Percentiles rank a stretch among this genome's conserved stretches.
These are phyloP conservation scores for Mallotus villosus DNA, from an alignment of 2,797 vertebrate genomes.

Conservation along the genomic window DNA sequence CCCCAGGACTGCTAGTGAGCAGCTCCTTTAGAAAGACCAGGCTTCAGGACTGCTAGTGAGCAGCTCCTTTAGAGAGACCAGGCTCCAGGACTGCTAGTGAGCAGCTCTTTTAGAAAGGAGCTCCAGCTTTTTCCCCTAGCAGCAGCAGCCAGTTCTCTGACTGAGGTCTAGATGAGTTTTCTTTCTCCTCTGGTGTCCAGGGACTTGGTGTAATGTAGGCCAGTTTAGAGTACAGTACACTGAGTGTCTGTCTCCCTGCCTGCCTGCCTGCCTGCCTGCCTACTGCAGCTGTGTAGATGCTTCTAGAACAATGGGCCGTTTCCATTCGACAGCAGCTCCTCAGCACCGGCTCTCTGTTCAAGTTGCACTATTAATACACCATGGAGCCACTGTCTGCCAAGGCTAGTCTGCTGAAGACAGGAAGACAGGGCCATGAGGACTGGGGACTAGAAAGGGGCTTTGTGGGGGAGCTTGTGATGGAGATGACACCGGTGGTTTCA, in stretches of 20 bases:
- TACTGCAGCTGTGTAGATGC: constrained; percentile 60
- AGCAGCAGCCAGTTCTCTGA: constrained; percentile 37
- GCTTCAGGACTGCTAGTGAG: too few species aligned
- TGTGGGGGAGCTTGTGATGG: constrained; percentile 57
- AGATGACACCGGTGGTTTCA: constrained; percentile 56
- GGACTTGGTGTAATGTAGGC: constrained; percentile 65
- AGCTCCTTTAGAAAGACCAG: too few species aligned
- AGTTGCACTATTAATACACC: constrained; percentile 55
- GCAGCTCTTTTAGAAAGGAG: constrained; percentile 28
- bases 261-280: constrained; percentile 11
- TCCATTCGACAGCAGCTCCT: constrained; percentile 63
- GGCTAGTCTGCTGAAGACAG: constrained; percentile 27
- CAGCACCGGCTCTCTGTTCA: constrained; percentile 61
- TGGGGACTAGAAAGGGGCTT: constrained; percentile 44
- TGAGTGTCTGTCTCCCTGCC: constrained; percentile 50
- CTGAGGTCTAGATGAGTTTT: constrained; percentile 49
- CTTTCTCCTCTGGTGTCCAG: constrained; percentile 50
- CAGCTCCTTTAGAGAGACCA: too few species aligned
- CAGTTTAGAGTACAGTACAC: constrained; percentile 62
- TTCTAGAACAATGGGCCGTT: constrained; percentile 67
- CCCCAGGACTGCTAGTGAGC: too few species aligned
- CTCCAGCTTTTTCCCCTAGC: constrained; percentile 39
- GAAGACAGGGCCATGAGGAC: constrained; percentile 30
- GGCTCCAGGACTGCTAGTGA: neutral
- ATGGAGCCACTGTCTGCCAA: constrained; percentile 38